A percentile compares a stretch with the other conserved stretches of the same genome.
These are phyloP conservation scores for Mungos mungo DNA, from an alignment of 2,113 vertebrate genomes.

Conservation along the genomic window DNA sequence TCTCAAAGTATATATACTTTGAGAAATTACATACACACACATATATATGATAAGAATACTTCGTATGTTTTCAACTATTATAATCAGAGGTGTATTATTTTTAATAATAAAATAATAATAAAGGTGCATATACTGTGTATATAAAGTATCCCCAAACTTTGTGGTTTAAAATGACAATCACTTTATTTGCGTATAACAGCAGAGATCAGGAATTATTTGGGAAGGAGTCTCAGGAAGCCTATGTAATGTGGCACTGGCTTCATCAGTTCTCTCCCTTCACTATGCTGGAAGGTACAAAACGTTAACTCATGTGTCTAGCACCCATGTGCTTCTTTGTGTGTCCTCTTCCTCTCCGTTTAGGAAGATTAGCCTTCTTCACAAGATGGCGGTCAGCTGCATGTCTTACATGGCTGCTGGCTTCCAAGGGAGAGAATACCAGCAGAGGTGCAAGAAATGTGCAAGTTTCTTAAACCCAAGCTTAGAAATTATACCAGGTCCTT, in stretches of 20 bases:
- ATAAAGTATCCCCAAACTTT: neutral
- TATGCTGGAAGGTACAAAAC: neutral
- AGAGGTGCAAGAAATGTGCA: neutral
- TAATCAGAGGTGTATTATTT: neutral
- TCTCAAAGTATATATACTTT: neutral
- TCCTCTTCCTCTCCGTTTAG: neutral
- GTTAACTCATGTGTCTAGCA: neutral
- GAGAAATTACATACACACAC: no score
- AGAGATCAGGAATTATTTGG: neutral
- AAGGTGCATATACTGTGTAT: neutral
- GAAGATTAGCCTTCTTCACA: neutral
- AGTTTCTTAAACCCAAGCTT: neutral
- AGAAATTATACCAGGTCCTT: neutral
- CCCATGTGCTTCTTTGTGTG: rapidly evolving
- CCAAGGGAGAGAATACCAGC: rapidly evolving
- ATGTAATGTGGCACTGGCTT: neutral
- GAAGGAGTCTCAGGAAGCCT: neutral
- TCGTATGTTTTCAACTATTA: neutral
- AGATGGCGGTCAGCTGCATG: no score
- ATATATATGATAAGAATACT: neutral
- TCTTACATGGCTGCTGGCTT: neutral
- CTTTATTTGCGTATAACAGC: neutral
- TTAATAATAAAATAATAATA: neutral
- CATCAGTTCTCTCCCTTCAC: neutral
- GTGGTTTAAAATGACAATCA: neutral